These are phyloP conservation scores for Zaprionus ghesquierei DNA, from an alignment of 1,140 invertebrate genomes.

Conservation along the genomic window DNA sequence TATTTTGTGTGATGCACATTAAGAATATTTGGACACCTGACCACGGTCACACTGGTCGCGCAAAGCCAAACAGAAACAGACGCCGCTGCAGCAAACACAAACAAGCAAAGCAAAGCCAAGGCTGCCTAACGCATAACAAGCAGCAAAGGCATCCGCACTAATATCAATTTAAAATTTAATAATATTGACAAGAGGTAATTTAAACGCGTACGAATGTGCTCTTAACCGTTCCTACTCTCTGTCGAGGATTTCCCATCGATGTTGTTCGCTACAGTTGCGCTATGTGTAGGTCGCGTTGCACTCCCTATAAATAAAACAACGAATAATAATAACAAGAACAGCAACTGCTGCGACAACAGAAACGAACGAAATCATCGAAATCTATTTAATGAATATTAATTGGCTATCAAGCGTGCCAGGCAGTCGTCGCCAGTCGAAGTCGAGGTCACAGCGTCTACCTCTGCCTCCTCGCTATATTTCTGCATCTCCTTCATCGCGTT, in stretches of 20 bases:
- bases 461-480: background rate
- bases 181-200: conserved; percentile 7
- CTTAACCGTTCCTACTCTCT: no score
- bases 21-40: background rate
- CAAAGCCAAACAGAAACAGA: conserved; percentile 42
- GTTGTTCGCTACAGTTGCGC: background rate
- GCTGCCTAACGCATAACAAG: conserved; percentile 22
- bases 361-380: conserved; percentile 30
- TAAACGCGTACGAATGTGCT: conserved; percentile 10
- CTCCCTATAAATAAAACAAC: conserved; percentile 38
- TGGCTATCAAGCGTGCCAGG: conserved; percentile 54
- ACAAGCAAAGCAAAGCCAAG: conserved; percentile 34
- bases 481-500: conserved; percentile 17
- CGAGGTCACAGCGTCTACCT: conserved; percentile 49
- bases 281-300: conserved; percentile 26
- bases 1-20: background rate
- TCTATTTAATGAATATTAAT: conserved; percentile 74
- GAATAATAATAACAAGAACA: conserved; percentile 19
- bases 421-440: conserved; percentile 20
- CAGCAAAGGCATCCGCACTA: conserved; percentile 11
- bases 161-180: background rate
- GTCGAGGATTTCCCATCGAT: background rate
- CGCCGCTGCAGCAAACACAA: conserved; percentile 44
- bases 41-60: conserved; percentile 27
- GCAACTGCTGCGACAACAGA: conserved; percentile 18